Evolutionary conservation across 1,140 invertebrate genomes (phyloP).

Genomic region (Meloidogyne floridensis): DNA sequence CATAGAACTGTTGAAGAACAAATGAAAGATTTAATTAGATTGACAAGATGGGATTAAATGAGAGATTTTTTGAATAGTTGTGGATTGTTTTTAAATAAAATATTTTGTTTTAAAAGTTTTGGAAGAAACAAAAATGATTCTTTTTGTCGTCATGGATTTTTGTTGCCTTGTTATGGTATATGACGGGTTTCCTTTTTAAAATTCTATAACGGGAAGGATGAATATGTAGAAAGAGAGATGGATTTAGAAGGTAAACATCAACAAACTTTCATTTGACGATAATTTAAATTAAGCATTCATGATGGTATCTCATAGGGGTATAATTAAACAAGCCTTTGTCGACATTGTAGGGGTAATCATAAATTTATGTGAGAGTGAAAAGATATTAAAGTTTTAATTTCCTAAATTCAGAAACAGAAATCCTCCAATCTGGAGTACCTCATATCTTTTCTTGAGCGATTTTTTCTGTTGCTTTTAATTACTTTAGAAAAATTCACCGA

Average conservation of each 20-base stretch:
- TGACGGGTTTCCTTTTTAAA: conserved; percentile 2
- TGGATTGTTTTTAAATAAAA: neutral
- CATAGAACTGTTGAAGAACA: conserved; percentile 62
- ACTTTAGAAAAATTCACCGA: neutral
- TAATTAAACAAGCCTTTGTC: no score
- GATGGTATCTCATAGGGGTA: no score
- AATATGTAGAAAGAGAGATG: neutral
- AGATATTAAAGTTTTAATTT: no score
- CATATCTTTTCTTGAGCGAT: no score
- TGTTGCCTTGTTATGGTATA: neutral
- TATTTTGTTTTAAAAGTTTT: neutral
- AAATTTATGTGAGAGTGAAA: no score
- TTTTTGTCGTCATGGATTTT: neutral
- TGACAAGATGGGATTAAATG: conserved; percentile 58
- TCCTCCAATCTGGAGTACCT: no score
- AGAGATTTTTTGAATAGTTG: neutral
- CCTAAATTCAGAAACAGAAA: no score
- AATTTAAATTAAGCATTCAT: no score
- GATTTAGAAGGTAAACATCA: no score
- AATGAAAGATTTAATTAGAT: conserved; percentile 46
- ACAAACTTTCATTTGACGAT: no score
- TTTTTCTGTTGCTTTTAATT: no score
- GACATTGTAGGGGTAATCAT: no score
- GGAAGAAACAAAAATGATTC: neutral
- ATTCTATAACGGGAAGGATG: neutral